These are phyloP conservation scores for Grus americana DNA, from an alignment of 2,113 vertebrate genomes.

Conservation along the genomic window DNA sequence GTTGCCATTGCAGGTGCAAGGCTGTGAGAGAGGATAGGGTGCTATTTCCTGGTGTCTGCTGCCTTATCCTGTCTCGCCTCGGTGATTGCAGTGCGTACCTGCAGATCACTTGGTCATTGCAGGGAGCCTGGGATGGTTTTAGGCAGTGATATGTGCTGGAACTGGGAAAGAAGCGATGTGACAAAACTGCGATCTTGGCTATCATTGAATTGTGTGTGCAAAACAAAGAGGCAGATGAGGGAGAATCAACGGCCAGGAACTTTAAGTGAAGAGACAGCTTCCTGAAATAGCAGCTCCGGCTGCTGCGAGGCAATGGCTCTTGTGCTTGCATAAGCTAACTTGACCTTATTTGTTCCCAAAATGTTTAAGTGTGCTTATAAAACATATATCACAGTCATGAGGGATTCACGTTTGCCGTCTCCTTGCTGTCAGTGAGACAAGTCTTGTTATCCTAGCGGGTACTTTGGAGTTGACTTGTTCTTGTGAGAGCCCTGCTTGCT, in stretches of 20 bases:
- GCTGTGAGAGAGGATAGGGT: not conserved
- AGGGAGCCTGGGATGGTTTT: not conserved
- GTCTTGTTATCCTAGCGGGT: not conserved
- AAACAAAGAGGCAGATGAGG: constrained; percentile 15
- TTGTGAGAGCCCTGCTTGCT: not conserved
- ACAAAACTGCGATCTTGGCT: not conserved
- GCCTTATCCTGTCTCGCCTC: not conserved
- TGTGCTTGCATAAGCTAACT: constrained; percentile 43
- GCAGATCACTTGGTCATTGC: not conserved
- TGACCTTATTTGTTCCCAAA: constrained; percentile 51
- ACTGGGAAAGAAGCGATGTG: not conserved
- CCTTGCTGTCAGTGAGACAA: not conserved
- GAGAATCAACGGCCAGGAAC: not conserved
- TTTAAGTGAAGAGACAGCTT: constrained; percentile 47
- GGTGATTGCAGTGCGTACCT: not conserved
- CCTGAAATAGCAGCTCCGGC: constrained; percentile 33
- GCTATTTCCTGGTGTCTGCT: not conserved
- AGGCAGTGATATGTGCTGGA: not conserved
- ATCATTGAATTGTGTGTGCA: not conserved
- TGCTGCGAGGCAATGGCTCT: constrained; percentile 25
- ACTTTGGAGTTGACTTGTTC: not conserved
- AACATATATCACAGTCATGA: not conserved
- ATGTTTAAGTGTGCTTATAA: not conserved
- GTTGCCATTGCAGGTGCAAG: not conserved
- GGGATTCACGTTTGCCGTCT: not conserved